These are phyloP conservation scores for Ephydatia muelleri DNA, from an alignment of 37 sponge, comb jelly and placozoan genomes.

Conservation along the genomic window DNA sequence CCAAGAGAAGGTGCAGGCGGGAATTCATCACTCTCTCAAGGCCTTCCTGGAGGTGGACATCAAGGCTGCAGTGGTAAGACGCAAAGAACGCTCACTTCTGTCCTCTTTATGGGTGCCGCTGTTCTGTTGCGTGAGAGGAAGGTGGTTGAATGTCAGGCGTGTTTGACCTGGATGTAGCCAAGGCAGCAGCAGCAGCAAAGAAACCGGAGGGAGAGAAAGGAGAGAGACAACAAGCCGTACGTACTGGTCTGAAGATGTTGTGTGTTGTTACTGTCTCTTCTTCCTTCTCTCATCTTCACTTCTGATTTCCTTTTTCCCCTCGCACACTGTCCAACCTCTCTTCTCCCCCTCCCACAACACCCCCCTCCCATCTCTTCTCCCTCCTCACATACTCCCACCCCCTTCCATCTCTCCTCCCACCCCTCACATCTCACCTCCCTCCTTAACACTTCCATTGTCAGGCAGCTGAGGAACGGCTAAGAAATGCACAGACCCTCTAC, in stretches of 20 bases:
- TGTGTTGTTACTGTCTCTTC: neutral
- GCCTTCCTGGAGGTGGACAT: constrained; percentile 79
- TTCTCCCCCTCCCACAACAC: no score
- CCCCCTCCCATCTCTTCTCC: no score
- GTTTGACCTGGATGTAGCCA: constrained; percentile 71
- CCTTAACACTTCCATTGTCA: neutral
- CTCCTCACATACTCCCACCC: no score
- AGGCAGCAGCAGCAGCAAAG: neutral
- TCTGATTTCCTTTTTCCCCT: no score
- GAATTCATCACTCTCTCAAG: constrained; percentile 61
- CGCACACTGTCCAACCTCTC: no score
- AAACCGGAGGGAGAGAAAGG: constrained; percentile 29
- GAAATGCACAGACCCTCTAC: constrained; percentile 55
- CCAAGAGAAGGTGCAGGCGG: constrained; percentile 22
- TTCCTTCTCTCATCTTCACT: no score
- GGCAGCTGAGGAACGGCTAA: constrained; percentile 55
- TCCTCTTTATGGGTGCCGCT: constrained; percentile 68
- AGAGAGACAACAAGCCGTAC: constrained; percentile 46
- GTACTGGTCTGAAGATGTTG: neutral
- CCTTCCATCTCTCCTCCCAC: no score
- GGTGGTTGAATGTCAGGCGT: no score
- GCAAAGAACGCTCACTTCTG: constrained; percentile 17
- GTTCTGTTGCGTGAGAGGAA: constrained; percentile 47
- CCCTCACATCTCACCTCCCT: no score
- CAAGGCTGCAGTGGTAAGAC: constrained; percentile 63